Evolutionary conservation across 1,140 invertebrate species (phyloP), one percentile per base, ranked within the genome.

Genomic region (Drusus annulatus): DNA sequence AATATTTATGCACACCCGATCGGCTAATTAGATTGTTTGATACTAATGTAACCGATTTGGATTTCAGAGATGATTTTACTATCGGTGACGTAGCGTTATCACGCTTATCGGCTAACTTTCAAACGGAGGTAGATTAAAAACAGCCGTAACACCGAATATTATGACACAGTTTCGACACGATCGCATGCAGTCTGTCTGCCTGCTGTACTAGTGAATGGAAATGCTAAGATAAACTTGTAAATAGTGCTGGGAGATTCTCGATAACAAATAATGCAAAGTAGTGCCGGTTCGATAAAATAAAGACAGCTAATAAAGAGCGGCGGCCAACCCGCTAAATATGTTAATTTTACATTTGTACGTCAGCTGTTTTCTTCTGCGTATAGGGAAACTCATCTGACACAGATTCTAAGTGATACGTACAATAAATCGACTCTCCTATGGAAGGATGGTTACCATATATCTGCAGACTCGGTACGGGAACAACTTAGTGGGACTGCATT

Each of bases 181-280:
- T 28, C n/a, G 62, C 21, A 65, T 6, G 62, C 21, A 31, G 25
- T 28, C 62, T 23, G 25, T 8, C 60, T 65, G 23, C 8, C 3
- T 2, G 21, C 23, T 21, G 13, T n/a, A 28, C 62, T 28, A 15
- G 68, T 71, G 68, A 71, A 71, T 71, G 68, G 50, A 52, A 17
- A 68, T 17, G 63, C 17, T 68, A 1, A 56, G 54, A 56, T 21
- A 56, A 45, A 45, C 36, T 13, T 60, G 10, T n/a, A 60, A 60
- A 60, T 60, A 60, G 19, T 21, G 5, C 5, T n/a, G 28, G 45
- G 50, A 71, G 68, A 8, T 21, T 45, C 50, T 79, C 52, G 65
- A 79, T 68, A 60, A 79, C 52, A 60, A 65, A 69, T 45, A 45
- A 13, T 31, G 77, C 52, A 71, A 79, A 79, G 68, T 54, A 62